A percentile compares a stretch with the other conserved stretches of the same genome.
Evolutionary conservation across 2,113 vertebrate genomes (phyloP).

Genomic region (Bolborhynchus lineola): DNA sequence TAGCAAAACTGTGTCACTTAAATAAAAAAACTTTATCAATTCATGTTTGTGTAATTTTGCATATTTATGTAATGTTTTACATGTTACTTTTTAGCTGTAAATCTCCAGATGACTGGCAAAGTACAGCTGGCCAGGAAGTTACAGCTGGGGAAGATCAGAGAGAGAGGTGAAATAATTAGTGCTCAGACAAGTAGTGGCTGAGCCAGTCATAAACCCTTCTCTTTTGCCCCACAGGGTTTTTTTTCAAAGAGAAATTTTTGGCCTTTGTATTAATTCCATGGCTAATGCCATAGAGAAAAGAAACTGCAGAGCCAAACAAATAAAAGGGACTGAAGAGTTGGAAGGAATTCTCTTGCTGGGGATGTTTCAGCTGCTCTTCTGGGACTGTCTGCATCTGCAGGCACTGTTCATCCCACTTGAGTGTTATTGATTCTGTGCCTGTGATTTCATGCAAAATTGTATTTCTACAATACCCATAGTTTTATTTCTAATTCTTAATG

Average conservation of each 20-base stretch:
- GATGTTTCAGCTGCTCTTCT: not conserved
- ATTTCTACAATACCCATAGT: slow-evolving; percentile 38
- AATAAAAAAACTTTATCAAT: not conserved
- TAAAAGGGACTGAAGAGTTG: slow-evolving; percentile 35
- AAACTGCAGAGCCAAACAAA: slow-evolving; percentile 29
- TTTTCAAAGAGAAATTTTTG: not conserved
- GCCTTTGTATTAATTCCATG: slow-evolving; percentile 42
- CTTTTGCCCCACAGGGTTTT: not conserved
- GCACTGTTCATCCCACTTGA: not conserved
- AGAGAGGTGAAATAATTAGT: not conserved
- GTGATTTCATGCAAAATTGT: slow-evolving; percentile 14
- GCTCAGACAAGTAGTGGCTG: not conserved
- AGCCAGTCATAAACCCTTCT: not conserved
- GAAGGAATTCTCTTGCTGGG: not conserved
- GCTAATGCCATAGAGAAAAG: slow-evolving; percentile 25
- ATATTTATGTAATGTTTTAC: not conserved
- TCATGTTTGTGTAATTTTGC: not conserved
- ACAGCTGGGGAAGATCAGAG: not conserved
- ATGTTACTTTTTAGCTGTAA: not conserved
- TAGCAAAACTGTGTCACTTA: not conserved
- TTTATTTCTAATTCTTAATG: slow-evolving; percentile 38
- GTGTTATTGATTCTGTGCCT: slow-evolving; percentile 35
- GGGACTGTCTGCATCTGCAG: not conserved
- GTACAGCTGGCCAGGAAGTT: not conserved
- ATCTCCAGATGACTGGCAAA: not conserved